A percentile compares a stretch with the other conserved stretches of the same genome.
phyloP scores from a whole-genome alignment of 2,888 invertebrate species.

The Lissonota sp. region DNA sequence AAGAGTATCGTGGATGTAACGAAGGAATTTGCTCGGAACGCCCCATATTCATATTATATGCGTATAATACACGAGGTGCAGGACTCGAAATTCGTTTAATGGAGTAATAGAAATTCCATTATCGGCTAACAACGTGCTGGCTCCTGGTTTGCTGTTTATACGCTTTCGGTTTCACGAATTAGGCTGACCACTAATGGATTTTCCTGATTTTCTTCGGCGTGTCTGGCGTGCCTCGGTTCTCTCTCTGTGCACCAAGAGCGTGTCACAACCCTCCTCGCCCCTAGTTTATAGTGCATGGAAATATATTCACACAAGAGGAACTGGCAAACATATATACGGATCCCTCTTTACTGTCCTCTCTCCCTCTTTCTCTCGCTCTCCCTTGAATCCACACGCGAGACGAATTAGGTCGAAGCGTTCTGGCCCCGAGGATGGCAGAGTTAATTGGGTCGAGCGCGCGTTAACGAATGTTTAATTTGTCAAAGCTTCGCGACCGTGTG shows the following conservation, averaged over 20 bases:
- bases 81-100: constrained; percentile 40
- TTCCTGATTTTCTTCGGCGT: constrained; percentile 65
- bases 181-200: constrained; percentile 66
- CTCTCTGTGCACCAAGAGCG: neutral
- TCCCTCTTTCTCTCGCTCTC: constrained; percentile 38
- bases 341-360: neutral
- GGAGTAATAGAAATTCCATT: constrained; percentile 56
- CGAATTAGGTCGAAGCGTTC: constrained; percentile 66
- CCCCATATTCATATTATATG: neutral
- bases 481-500: constrained; percentile 66
- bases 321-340: too few species aligned
- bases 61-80: neutral
- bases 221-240: constrained; percentile 18
- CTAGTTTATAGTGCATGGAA: too few species aligned
- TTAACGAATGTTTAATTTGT: constrained; percentile 78
- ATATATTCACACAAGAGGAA: too few species aligned
- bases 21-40: too few species aligned
- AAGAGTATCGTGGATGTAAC: too few species aligned
- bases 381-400: constrained; percentile 18
- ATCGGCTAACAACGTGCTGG: constrained; percentile 40
- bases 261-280: too few species aligned
- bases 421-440: constrained; percentile 49
- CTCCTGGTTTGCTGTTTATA: constrained; percentile 35
- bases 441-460: constrained; percentile 73
- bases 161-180: constrained; percentile 43